These are phyloP conservation scores for Microcebus ravelobensis DNA, from an alignment of 2,113 vertebrate genomes.

Conservation along the genomic window DNA sequence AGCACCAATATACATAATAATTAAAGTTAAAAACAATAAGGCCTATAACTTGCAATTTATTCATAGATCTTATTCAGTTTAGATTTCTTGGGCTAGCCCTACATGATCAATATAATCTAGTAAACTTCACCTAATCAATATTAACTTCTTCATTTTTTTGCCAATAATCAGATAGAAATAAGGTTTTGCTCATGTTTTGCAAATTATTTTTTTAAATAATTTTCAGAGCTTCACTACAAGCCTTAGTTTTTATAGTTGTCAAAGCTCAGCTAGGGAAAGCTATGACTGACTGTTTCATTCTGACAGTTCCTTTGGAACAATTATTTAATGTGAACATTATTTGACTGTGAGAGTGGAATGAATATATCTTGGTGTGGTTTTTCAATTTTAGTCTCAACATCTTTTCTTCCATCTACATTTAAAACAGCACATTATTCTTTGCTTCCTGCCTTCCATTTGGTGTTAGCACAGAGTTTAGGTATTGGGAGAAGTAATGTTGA, in stretches of 20 bases:
- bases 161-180: conserved; percentile 53
- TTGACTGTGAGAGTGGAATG: conserved; percentile 69
- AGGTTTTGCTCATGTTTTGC: conserved; percentile 66
- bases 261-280: conserved; percentile 42
- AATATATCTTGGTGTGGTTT: conserved; percentile 62
- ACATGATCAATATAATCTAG: conserved; percentile 25
- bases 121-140: conserved; percentile 46
- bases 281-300: conserved; percentile 59
- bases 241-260: conserved; percentile 50
- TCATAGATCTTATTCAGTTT: not conserved
- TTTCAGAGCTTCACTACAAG: conserved; percentile 35
- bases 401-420: conserved; percentile 66
- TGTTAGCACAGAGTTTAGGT: conserved; percentile 19
- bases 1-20: not conserved
- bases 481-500: conserved; percentile 39
- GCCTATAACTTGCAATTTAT: not conserved
- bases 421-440: conserved; percentile 63
- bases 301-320: conserved; percentile 75
- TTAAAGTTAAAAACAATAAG: conserved; percentile 38
- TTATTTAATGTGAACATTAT: conserved; percentile 76
- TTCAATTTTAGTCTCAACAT: conserved; percentile 64
- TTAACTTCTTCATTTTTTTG: conserved; percentile 39
- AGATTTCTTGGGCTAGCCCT: not conserved
- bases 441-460: conserved; percentile 39
- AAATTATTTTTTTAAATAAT: conserved; percentile 45